A percentile compares a stretch with the other conserved stretches of the same genome.
phyloP scores from a whole-genome alignment of 1,140 invertebrate species.

The Drosophila sucinea region DNA sequence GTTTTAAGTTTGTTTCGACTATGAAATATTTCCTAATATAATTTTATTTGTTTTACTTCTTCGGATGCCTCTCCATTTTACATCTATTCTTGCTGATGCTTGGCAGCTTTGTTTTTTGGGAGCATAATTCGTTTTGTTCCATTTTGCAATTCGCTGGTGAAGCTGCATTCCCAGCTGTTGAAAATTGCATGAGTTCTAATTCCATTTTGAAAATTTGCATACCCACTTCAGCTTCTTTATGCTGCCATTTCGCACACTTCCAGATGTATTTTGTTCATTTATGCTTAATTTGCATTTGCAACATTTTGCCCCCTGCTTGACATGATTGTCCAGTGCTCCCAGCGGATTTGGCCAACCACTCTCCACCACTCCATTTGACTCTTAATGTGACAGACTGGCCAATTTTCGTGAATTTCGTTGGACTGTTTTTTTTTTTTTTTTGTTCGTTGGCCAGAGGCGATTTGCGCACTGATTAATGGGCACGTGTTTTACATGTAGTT shows the following conservation, averaged over 20 bases:
- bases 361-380: not conserved
- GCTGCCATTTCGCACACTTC: conserved; percentile 17
- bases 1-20: too few relatives aligned
- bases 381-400: conserved; percentile 58
- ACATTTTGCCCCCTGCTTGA: conserved; percentile 55
- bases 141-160: not conserved
- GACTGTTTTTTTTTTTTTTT: conserved; percentile 44
- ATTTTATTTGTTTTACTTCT: too few relatives aligned
- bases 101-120: not conserved
- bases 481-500: conserved; percentile 51
- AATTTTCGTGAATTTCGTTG: conserved; percentile 30
- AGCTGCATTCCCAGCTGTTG: conserved; percentile 2
- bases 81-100: not conserved
- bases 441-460: conserved; percentile 41
- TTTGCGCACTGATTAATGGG: conserved; percentile 70
- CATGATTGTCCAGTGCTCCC: conserved; percentile 40
- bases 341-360: conserved; percentile 36
- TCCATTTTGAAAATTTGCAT: conserved; percentile 1
- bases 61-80: not conserved
- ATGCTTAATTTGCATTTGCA: conserved; percentile 62
- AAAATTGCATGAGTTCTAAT: conserved; percentile 11
- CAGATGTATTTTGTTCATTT: conserved; percentile 42
- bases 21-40: too few relatives aligned
- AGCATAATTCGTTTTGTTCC: not conserved
- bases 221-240: conserved; percentile 1